Conservation (phyloP, 2,888 invertebrate genomes). For the Asteroscopus sphinx region DNA sequence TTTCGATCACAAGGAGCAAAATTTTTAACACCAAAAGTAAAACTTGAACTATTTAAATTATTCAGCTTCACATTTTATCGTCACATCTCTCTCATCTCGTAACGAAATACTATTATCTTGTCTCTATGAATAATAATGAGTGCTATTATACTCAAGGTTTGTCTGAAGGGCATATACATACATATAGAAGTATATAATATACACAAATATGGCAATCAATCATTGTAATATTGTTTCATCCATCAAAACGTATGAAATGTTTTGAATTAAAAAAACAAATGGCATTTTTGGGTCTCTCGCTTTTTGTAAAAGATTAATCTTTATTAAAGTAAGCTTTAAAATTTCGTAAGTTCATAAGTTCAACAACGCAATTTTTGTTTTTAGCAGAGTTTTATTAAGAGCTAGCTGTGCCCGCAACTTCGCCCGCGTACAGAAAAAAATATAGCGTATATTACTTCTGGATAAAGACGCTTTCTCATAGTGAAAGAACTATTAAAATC, state of each 20-base stretch:
- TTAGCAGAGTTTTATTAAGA: too few species aligned
- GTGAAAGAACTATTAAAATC: too few species aligned
- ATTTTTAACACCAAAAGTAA: constrained; percentile 2
- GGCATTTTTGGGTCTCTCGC: not conserved
- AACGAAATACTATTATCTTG: constrained; percentile 10
- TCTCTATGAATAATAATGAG: constrained; percentile 20
- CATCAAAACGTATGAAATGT: constrained; percentile 8
- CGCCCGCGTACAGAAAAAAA: too few species aligned
- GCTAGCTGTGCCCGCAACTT: too few species aligned
- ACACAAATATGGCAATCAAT: constrained; percentile 11
- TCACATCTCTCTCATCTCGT: constrained; percentile 6
- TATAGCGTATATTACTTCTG: too few species aligned
- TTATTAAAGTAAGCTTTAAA: not conserved
- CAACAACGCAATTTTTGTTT: too few species aligned
- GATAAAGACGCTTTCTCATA: too few species aligned
- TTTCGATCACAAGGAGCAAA: too few species aligned
- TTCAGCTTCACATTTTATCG: constrained; percentile 1
- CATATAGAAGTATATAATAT: constrained; percentile 7
- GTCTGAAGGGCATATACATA: constrained; percentile 1
- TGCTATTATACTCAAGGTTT: constrained; percentile 7
- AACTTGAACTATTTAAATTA: constrained; percentile 24
- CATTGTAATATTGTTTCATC: constrained; percentile 10
- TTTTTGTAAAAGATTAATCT: constrained; percentile 1
- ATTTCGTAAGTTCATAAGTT: not conserved
- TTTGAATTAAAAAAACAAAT: constrained; percentile 13